Conservation (phyloP, 2,888 invertebrate species). For the Hirtodrosophila cameraria region DNA sequence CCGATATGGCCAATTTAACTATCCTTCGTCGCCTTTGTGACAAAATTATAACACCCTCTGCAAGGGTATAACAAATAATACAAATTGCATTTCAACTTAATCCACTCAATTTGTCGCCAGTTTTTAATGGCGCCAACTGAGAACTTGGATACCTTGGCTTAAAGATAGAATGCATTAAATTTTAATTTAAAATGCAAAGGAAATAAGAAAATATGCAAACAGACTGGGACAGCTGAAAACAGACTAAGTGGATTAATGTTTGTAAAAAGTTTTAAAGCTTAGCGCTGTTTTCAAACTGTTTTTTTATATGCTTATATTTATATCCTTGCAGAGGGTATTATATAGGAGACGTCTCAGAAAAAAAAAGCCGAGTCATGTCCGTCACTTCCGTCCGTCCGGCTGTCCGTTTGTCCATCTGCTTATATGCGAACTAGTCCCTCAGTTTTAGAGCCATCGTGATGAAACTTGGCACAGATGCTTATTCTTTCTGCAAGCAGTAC, state of each 20-base stretch:
- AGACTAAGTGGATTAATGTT: constrained; percentile 68
- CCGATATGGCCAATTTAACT: no score
- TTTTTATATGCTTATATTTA: constrained; percentile 15
- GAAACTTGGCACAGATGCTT: no score
- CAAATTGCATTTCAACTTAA: constrained; percentile 53
- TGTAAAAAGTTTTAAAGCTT: constrained; percentile 39
- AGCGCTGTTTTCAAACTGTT: constrained; percentile 29
- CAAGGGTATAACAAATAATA: no score
- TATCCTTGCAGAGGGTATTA: no score
- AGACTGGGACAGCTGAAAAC: constrained; percentile 11
- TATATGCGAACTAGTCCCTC: no score
- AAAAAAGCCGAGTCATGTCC: no score
- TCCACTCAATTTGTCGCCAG: constrained; percentile 53
- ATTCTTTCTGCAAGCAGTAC: no score
- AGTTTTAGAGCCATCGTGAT: no score
- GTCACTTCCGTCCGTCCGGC: no score
- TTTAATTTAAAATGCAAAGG: constrained; percentile 44
- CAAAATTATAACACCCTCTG: neutral
- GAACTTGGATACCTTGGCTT: constrained; percentile 40
- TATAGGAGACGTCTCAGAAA: no score
- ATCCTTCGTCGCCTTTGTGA: no score
- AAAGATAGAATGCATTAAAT: constrained; percentile 46
- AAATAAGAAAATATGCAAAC: constrained; percentile 23
- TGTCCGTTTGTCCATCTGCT: no score
- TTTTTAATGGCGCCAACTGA: constrained; percentile 51